These are phyloP conservation scores for Sardina pilchardus DNA, from an alignment of 2,113 vertebrate genomes.

Conservation along the genomic window DNA sequence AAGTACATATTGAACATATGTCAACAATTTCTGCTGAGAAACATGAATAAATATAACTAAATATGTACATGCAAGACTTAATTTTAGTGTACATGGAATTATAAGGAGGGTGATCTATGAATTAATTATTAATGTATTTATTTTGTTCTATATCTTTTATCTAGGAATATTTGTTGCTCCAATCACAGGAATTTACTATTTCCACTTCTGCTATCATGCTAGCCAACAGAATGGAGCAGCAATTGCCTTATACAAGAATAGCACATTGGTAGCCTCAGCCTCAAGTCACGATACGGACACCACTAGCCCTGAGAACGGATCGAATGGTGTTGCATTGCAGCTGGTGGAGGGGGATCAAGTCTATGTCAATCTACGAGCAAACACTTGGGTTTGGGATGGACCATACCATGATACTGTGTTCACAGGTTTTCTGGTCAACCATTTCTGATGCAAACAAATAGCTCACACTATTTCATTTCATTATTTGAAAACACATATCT, in stretches of 20 bases:
- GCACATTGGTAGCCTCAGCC: not conserved
- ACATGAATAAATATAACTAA: no score
- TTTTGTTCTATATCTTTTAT: not conserved
- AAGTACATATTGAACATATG: not conserved
- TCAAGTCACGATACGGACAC: not conserved
- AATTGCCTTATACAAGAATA: not conserved
- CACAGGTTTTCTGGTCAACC: not conserved
- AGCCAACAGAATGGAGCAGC: not conserved
- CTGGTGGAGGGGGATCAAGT: not conserved
- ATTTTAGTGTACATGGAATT: no score
- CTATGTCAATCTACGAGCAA: not conserved
- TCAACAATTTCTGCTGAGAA: not conserved
- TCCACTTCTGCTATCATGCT: conserved; percentile 6
- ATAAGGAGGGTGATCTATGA: not conserved
- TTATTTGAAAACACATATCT: not conserved
- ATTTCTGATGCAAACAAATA: not conserved
- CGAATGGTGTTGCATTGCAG: not conserved
- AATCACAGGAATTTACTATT: not conserved
- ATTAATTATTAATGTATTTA: no score
- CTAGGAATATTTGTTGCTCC: not conserved
- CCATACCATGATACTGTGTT: not conserved
- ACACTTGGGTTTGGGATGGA: not conserved
- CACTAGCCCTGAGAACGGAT: not conserved
- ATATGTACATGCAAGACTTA: no score
- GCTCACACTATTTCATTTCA: no score